Percentiles rank a stretch among this genome's conserved stretches.
These are phyloP conservation scores for Trichonephila clavata DNA, from an alignment of 1,140 invertebrate genomes.

Conservation along the genomic window DNA sequence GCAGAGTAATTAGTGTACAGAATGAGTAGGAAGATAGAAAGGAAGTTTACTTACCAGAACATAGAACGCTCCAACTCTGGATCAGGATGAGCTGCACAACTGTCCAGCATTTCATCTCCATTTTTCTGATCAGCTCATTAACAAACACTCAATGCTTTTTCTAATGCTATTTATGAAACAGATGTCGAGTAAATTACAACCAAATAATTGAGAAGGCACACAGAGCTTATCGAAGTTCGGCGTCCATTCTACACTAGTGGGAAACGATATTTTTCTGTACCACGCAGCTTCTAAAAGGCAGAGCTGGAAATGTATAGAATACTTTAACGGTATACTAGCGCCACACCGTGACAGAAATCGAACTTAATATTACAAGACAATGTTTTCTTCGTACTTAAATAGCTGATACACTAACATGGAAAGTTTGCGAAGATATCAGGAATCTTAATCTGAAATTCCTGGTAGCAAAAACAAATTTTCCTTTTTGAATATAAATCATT, in stretches of 20 bases:
- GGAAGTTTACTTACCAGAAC: neutral
- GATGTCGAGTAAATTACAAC: neutral
- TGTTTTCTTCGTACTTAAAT: too few species aligned
- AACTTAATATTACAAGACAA: neutral
- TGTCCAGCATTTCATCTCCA: neutral
- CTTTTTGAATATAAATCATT: too few species aligned
- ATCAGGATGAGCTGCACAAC: neutral
- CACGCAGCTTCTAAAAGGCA: neutral
- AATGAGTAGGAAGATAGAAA: neutral
- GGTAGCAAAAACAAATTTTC: too few species aligned
- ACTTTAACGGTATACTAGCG: constrained; percentile 42
- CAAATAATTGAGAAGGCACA: neutral
- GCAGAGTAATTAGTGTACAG: neutral
- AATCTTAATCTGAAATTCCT: too few species aligned
- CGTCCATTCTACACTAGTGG: neutral
- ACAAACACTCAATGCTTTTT: neutral
- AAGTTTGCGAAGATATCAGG: too few species aligned
- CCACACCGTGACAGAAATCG: constrained; percentile 31
- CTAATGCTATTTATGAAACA: neutral
- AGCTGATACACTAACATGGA: too few species aligned
- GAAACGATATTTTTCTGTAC: neutral
- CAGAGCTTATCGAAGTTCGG: neutral
- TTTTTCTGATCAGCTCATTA: neutral
- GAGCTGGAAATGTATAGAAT: neutral
- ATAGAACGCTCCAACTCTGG: neutral